Evolutionary conservation across 2,113 vertebrate species (phyloP).

Genomic region (Poeciliopsis prolifica): DNA sequence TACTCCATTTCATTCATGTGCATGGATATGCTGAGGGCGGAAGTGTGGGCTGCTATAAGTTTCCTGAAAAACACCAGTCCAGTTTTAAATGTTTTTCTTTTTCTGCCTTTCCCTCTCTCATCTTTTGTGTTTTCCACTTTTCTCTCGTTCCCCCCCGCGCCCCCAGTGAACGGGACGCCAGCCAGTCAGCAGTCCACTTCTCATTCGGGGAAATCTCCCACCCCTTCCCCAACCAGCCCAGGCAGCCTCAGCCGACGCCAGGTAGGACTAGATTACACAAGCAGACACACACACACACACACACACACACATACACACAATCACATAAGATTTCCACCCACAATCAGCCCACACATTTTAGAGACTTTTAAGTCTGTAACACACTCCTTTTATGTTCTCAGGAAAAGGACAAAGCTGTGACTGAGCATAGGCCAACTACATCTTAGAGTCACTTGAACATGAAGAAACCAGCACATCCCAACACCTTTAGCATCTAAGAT

Average conservation of each 20-base stretch:
- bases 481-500: conserved; percentile 63
- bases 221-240: conserved; percentile 92
- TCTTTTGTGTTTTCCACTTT: conserved; percentile 25
- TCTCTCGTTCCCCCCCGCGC: conserved; percentile 18
- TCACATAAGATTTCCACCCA: not conserved
- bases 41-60: conserved; percentile 56
- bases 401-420: conserved; percentile 78
- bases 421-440: conserved; percentile 73
- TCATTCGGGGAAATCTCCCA: conserved; percentile 92
- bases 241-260: conserved; percentile 90
- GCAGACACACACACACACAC: not conserved
- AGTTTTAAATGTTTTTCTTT: conserved; percentile 16
- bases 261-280: conserved; percentile 81
- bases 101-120: conserved; percentile 10
- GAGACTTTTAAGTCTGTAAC: conserved; percentile 60
- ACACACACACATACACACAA: too few species aligned
- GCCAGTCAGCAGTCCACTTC: conserved; percentile 96
- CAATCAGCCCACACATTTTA: conserved; percentile 14
- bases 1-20: conserved; percentile 49
- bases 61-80: conserved; percentile 27
- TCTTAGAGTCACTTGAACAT: conserved; percentile 70
- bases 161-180: conserved; percentile 92
- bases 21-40: conserved; percentile 58
- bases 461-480: conserved; percentile 55
- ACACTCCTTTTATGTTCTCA: conserved; percentile 79